Conservation (phyloP, 1,140 invertebrate species). For the Bombus vancouverensis region DNA sequence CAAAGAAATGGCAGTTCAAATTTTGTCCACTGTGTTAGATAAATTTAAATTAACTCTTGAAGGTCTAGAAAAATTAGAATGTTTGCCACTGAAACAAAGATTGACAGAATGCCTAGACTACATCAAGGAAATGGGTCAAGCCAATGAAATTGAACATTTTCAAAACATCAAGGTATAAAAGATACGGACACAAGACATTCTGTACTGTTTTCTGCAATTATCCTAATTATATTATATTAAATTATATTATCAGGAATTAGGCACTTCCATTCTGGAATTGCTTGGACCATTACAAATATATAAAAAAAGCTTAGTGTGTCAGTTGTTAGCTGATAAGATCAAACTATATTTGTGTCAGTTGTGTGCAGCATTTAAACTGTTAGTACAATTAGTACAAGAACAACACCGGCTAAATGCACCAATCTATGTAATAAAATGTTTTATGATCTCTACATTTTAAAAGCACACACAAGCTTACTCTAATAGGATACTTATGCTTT, state of each 20-base stretch:
- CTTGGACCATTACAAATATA: constrained; percentile 75
- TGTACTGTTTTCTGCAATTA: background rate
- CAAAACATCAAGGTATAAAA: constrained; percentile 78
- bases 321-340: constrained; percentile 72
- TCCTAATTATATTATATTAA: constrained; percentile 20
- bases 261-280: constrained; percentile 75
- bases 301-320: constrained; percentile 73
- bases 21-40: constrained; percentile 60
- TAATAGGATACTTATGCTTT: constrained; percentile 25
- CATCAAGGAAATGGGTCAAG: constrained; percentile 77
- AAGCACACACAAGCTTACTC: background rate
- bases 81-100: constrained; percentile 75
- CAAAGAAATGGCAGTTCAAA: constrained; percentile 41
- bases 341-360: constrained; percentile 76
- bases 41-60: constrained; percentile 71
- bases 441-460: constrained; percentile 17
- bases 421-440: constrained; percentile 76
- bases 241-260: constrained; percentile 74
- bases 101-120: constrained; percentile 76
- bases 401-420: constrained; percentile 75
- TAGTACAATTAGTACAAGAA: constrained; percentile 75
- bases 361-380: constrained; percentile 72
- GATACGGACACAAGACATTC: background rate
- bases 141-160: constrained; percentile 78
- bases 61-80: constrained; percentile 75